phyloP scores from a whole-genome alignment of 2,888 invertebrate species.

The Lepidocyrtinus sp. region DNA sequence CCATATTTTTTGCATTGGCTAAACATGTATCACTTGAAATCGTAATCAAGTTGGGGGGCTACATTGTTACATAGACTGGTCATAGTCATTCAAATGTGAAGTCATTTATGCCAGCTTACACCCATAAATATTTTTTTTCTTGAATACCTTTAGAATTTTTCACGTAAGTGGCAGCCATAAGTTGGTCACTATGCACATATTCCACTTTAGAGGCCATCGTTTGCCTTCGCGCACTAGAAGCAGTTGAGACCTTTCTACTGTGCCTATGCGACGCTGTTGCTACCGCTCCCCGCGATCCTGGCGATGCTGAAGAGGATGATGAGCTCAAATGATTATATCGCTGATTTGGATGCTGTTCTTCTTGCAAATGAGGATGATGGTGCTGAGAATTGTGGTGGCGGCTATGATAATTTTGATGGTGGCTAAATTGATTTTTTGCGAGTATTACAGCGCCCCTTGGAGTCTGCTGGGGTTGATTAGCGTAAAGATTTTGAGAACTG shows the following conservation, averaged over 20 bases:
- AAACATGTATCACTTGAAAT: no score
- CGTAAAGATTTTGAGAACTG: neutral
- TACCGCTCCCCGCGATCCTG: no score
- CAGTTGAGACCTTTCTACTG: slow-evolving; percentile 15
- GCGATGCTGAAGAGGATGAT: no score
- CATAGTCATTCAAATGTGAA: no score
- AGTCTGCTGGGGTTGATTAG: neutral
- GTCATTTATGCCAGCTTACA: neutral
- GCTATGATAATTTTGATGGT: no score
- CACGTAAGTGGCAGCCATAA: slow-evolving; percentile 92
- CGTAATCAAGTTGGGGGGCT: no score
- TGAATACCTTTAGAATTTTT: slow-evolving; percentile 83
- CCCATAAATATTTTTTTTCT: neutral
- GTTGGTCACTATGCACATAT: slow-evolving; percentile 91
- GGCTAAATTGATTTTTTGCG: neutral
- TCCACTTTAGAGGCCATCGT: slow-evolving; percentile 82
- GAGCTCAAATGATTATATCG: no score
- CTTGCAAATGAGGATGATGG: neutral
- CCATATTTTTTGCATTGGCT: no score
- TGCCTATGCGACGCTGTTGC: no score
- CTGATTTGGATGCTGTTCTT: no score
- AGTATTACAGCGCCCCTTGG: slow-evolving; percentile 8
- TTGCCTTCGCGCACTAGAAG: neutral
- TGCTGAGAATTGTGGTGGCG: no score
- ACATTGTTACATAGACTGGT: no score